These are phyloP conservation scores for Helarctos malayanus DNA, from an alignment of 2,797 vertebrate genomes.

Conservation along the genomic window DNA sequence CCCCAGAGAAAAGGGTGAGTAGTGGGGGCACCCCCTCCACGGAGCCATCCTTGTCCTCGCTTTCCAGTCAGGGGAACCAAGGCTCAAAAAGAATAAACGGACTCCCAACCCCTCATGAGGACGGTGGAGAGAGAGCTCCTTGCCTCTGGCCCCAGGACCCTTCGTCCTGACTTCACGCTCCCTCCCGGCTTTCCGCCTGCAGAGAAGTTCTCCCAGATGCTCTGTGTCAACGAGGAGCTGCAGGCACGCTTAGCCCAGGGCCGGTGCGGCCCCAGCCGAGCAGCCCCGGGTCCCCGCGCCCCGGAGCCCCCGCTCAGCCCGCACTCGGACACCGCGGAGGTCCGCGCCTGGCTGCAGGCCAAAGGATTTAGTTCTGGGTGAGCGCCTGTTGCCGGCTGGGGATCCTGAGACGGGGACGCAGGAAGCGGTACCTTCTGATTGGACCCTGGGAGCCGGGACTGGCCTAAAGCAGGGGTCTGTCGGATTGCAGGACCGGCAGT, in stretches of 20 bases:
- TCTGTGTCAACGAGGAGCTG: slow-evolving; percentile 94
- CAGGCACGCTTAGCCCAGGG: slow-evolving; percentile 92
- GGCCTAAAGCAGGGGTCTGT: background rate
- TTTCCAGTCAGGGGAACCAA: background rate
- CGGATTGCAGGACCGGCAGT: background rate
- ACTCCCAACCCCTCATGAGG: background rate
- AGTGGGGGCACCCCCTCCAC: background rate
- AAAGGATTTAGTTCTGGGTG: slow-evolving; percentile 94
- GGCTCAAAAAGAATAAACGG: background rate
- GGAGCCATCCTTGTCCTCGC: background rate
- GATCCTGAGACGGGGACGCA: rapidly evolving
- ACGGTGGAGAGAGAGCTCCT: background rate
- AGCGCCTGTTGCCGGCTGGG: slow-evolving; percentile 77
- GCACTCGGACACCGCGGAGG: slow-evolving; percentile 84
- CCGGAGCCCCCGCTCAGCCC: slow-evolving; percentile 89
- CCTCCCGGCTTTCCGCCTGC: slow-evolving; percentile 87
- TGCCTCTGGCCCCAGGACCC: background rate
- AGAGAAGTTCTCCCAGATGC: slow-evolving; percentile 90
- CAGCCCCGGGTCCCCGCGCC: slow-evolving; percentile 88
- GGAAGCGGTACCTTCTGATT: background rate
- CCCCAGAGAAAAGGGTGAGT: slow-evolving; percentile 81
- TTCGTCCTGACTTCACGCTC: background rate
- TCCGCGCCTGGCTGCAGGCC: slow-evolving; percentile 92
- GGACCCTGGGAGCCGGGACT: background rate
- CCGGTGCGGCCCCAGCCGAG: slow-evolving; percentile 88